Conservation (phyloP, 2,888 invertebrate species). For the Ecdyonurus torrentis region DNA sequence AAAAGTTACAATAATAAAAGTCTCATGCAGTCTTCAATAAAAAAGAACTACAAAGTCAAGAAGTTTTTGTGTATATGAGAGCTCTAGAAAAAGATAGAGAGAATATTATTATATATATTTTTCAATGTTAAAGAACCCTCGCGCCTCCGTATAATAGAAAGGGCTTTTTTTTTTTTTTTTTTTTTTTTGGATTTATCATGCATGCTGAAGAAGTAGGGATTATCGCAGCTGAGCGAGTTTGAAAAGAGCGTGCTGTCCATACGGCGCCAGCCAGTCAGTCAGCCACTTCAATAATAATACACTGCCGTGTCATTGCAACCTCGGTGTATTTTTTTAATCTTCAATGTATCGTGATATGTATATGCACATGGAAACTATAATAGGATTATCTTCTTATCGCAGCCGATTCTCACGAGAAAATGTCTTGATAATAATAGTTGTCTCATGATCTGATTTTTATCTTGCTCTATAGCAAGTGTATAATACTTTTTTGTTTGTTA, state of each 20-base stretch:
- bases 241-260: neutral
- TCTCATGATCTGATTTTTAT: too few species aligned
- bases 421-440: too few species aligned
- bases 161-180: too few species aligned
- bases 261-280: neutral
- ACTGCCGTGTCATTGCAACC: neutral
- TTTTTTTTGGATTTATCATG: neutral
- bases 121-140: neutral
- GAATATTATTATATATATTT: neutral
- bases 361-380: too few species aligned
- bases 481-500: too few species aligned
- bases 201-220: neutral
- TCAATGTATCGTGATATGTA: too few species aligned
- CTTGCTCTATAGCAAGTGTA: too few species aligned
- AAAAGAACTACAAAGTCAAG: neutral
- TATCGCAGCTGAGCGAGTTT: neutral
- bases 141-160: neutral
- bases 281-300: neutral
- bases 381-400: too few species aligned
- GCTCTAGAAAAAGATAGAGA: neutral
- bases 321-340: too few species aligned
- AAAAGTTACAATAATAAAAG: too few species aligned
- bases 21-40: too few species aligned
- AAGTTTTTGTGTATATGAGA: neutral
- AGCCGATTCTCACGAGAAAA: too few species aligned